Evolutionary conservation across 2,797 vertebrate species (phyloP).

Genomic region (Limnodromus scolopaceus): DNA sequence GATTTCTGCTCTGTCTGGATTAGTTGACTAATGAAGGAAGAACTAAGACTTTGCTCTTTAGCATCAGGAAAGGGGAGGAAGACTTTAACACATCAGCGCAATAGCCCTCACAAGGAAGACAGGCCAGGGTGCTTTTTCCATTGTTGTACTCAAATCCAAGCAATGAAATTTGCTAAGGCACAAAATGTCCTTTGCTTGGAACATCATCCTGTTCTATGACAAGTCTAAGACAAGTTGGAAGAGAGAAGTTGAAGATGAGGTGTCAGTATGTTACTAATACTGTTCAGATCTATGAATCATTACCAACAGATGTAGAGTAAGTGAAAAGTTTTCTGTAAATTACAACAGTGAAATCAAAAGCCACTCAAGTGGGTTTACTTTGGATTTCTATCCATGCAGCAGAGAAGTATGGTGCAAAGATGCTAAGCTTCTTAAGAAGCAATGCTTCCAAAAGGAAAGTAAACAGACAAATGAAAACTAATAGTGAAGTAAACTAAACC

Average conservation of each 20-base stretch:
- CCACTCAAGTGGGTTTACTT: background rate
- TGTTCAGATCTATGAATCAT: conserved; percentile 54
- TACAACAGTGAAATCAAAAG: background rate
- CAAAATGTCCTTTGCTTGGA: conserved; percentile 50
- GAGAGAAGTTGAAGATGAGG: conserved; percentile 42
- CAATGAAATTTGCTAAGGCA: conserved; percentile 25
- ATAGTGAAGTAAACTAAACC: background rate
- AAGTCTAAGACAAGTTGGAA: conserved; percentile 54
- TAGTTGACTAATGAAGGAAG: background rate
- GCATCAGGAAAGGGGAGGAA: background rate
- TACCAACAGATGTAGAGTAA: conserved; percentile 49
- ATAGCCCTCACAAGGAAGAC: background rate
- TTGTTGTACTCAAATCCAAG: background rate
- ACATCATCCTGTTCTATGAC: conserved; percentile 43
- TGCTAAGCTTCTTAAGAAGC: background rate
- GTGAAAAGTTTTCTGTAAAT: conserved; percentile 12
- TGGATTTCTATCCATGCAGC: background rate
- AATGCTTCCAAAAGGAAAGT: background rate
- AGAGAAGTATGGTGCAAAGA: background rate
- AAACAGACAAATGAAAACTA: background rate
- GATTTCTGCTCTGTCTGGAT: background rate
- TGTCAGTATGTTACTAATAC: conserved; percentile 55
- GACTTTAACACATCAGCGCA: background rate
- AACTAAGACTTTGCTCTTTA: background rate
- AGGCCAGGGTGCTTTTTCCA: background rate